Conservation (phyloP, 2,797 vertebrate genomes). For the Acanthiza pusilla region DNA sequence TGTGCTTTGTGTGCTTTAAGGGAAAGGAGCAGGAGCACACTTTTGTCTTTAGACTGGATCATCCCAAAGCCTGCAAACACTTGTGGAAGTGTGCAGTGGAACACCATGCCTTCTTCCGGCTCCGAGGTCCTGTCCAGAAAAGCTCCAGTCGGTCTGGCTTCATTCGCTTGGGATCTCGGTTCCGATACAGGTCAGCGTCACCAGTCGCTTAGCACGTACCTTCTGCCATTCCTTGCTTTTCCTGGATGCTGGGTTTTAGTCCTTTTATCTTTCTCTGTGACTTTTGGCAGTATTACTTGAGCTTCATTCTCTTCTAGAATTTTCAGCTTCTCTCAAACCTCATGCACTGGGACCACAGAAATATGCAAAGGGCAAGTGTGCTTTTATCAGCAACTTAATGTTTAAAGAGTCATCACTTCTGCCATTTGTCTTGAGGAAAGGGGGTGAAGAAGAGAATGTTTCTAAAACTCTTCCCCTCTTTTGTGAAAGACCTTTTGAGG, state of each 20-base stretch:
- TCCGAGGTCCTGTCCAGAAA: conserved; percentile 92
- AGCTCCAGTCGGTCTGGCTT: conserved; percentile 85
- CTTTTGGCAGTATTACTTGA: not conserved
- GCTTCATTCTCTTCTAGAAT: not conserved
- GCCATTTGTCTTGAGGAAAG: not conserved
- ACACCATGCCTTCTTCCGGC: conserved; percentile 98
- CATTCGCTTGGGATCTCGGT: conserved; percentile 95
- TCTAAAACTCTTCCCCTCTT: not conserved
- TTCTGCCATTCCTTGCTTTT: not conserved
- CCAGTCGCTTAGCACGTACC: accelerated
- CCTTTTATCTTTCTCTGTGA: not conserved
- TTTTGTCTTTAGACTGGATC: conserved; percentile 96
- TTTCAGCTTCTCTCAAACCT: not conserved
- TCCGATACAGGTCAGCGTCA: conserved; percentile 89
- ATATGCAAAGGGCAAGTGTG: not conserved
- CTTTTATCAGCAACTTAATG: not conserved
- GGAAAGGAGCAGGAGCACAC: conserved; percentile 99
- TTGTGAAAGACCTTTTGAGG: not conserved
- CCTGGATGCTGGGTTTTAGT: not conserved
- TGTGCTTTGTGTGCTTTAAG: conserved; percentile 62
- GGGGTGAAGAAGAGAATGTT: not conserved
- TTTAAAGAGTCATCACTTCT: not conserved
- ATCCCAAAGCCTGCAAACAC: conserved; percentile 98
- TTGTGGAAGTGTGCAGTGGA: conserved; percentile 98
- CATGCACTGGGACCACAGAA: not conserved